Conservation (phyloP, 2,888 invertebrate genomes). For the Acanthoscelides obtectus region DNA sequence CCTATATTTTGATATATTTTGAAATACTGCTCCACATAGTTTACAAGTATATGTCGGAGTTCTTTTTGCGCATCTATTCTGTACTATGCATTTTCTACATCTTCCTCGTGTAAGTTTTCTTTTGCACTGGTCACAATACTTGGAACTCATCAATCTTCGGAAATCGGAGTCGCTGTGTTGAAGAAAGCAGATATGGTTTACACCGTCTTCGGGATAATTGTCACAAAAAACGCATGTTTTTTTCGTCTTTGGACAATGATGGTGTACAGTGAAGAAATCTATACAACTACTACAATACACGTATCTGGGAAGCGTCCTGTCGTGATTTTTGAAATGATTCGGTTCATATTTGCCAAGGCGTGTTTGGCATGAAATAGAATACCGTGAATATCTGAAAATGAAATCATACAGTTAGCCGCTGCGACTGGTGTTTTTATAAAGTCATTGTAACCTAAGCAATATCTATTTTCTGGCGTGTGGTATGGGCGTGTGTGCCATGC, state of each 20-base stretch:
- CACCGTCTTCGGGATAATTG: background rate
- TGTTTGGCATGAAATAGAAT: background rate
- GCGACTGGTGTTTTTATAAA: no score
- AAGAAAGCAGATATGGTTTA: slow-evolving; percentile 8
- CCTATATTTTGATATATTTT: slow-evolving; percentile 16
- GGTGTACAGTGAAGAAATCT: background rate
- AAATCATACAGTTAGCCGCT: background rate
- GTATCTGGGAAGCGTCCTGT: background rate
- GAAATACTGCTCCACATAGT: slow-evolving; percentile 20
- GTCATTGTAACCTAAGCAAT: no score
- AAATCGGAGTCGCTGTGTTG: background rate
- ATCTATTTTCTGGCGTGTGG: no score
- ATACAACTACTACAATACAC: slow-evolving; percentile 3
- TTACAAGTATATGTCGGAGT: slow-evolving; percentile 8
- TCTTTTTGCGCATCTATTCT: no score
- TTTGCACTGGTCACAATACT: background rate
- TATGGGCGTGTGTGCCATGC: no score
- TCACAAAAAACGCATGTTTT: slow-evolving; percentile 10
- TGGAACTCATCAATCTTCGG: background rate
- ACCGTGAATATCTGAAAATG: background rate
- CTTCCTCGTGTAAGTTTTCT: background rate
- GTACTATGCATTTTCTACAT: background rate
- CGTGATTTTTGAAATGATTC: background rate
- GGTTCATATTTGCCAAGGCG: background rate
- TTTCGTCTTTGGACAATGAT: background rate